phyloP scores from a whole-genome alignment of 2,888 invertebrate species.

The Drosophila mimetica region DNA sequence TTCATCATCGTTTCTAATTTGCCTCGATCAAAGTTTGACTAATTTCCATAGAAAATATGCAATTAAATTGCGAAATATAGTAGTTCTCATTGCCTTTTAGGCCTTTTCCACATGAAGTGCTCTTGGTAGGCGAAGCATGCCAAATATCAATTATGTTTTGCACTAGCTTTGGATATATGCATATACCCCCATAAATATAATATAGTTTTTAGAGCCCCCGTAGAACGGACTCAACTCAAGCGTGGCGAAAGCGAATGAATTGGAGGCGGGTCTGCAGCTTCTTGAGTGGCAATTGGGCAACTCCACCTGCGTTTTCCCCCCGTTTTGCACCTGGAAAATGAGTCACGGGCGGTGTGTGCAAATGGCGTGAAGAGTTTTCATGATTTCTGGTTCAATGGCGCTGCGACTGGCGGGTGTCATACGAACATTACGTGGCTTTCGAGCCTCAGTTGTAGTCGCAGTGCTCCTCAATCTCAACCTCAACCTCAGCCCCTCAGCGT shows the following conservation, averaged over 20 bases:
- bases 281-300: conserved; percentile 26
- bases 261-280: conserved; percentile 22
- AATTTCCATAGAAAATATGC: conserved; percentile 20
- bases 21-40: conserved; percentile 6
- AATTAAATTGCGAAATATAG: conserved; percentile 31
- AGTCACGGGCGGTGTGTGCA: conserved; percentile 51
- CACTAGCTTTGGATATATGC: too few relatives aligned
- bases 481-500: conserved; percentile 1
- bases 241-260: conserved; percentile 19
- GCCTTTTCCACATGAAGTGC: conserved; percentile 17
- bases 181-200: too few relatives aligned
- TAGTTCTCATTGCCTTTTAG: conserved; percentile 9
- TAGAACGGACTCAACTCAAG: conserved; percentile 24
- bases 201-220: not conserved
- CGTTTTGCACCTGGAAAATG: conserved; percentile 16
- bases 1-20: conserved; percentile 1
- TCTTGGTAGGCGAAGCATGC: conserved; percentile 9
- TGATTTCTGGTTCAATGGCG: conserved; percentile 75
- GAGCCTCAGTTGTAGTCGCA: too few relatives aligned
- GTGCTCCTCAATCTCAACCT: not conserved
- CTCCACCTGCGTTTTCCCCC: not conserved
- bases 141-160: conserved; percentile 31
- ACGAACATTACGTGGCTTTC: conserved; percentile 6
- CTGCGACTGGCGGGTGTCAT: conserved; percentile 26
- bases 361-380: conserved; percentile 63